Evolutionary conservation across 2,888 invertebrate species (phyloP), one percentile per base, ranked within the genome.

Genomic region (Pyrrhopygopsis socrates): DNA sequence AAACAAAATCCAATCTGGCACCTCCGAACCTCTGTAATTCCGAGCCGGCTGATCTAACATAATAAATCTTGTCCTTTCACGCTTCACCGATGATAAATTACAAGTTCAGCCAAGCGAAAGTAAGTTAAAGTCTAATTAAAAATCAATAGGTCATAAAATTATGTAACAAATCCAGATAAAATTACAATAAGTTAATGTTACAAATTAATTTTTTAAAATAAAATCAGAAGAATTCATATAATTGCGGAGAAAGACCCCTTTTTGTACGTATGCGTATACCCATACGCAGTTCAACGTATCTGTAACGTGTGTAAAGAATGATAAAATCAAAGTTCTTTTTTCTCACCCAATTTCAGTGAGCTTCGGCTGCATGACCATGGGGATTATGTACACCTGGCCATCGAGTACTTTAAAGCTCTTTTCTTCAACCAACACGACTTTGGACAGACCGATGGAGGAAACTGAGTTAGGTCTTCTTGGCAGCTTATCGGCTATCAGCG

Each of bases 341-440:
- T n/a, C n/a, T n/a, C n/a, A n/a, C n/a, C n/a, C n/a, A n/a, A n/a
- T 92, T 91, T 4, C 94, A 97, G 97, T 96, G 27, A 95, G 96
- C 89, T 96, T 95, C 90, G 92, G 96, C 27, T 96, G 96, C 82
- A 78, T 95, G 58, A 95, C 94, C 9, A 93, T 97, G 92, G 97
- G 97, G 0, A 74, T 97, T 1, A 94, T 96, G 86, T 96, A 94
- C 83, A 94, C 96, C 0, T 97, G 97, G 97, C 97, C 97, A 0
- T 97, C 97, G 0, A 96, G 96, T 0, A 97, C 96, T 0, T 87
- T 97, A 2, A 90, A 91, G 0, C 95, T 97, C 30, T 97, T 97
- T 93, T 94, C 93, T 18, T 96, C 97, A 0, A 84, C 88, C 0
- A 96, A 96, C 89, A 97, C 97, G 2, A 96, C 97, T 0, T 93